Conservation (phyloP, 37 sponge, comb jelly and placozoan genomes). For the Chondrilla cf. caribensis region DNA sequence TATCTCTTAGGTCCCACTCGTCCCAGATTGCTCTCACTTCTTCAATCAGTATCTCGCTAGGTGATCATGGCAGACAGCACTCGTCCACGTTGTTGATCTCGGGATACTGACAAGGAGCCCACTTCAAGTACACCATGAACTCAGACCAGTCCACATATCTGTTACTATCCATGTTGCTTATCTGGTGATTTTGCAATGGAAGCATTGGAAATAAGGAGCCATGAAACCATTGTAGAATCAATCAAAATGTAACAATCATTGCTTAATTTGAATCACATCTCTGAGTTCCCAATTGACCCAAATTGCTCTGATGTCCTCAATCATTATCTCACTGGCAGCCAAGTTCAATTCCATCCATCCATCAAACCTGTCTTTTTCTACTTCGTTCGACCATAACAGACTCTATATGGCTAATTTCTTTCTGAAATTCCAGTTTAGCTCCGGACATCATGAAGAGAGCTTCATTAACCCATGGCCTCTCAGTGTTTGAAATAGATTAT, state of each 20-base stretch:
- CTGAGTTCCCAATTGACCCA: no score
- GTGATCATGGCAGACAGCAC: background rate
- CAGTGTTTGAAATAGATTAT: no score
- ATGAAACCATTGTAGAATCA: background rate
- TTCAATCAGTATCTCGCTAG: conserved; percentile 45
- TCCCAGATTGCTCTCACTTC: conserved; percentile 67
- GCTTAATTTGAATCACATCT: no score
- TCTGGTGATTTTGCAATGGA: background rate
- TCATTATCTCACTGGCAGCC: no score
- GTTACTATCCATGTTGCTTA: conserved; percentile 6
- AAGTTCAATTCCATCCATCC: no score
- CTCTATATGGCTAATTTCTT: background rate
- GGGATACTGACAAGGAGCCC: conserved; percentile 32
- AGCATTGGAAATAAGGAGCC: background rate
- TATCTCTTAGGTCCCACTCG: conserved; percentile 48
- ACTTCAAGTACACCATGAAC: conserved; percentile 26
- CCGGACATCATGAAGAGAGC: no score
- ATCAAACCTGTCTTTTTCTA: background rate
- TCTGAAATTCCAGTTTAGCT: no score
- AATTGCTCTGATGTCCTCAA: no score
- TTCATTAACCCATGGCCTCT: no score
- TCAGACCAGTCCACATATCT: conserved; percentile 21
- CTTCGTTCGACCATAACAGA: background rate
- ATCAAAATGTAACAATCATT: no score
- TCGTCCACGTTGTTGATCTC: background rate